Conservation (phyloP, 2,888 invertebrate genomes). For the Thecocarcelia acutangulata region DNA sequence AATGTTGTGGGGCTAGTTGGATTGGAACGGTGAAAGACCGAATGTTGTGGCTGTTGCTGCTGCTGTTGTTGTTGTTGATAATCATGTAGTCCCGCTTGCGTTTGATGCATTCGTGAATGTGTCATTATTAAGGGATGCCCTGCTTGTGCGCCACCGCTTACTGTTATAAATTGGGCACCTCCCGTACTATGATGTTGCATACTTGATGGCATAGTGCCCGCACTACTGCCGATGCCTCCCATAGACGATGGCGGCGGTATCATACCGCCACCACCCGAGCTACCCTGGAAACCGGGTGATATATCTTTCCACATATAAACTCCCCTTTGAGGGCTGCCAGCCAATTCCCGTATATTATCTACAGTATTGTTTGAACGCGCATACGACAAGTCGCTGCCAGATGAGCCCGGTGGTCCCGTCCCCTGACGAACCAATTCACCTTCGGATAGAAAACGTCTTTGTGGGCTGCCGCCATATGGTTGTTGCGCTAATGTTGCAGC, state of each 20-base stretch:
- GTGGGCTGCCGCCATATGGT: slow-evolving; percentile 85
- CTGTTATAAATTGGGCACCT: slow-evolving; percentile 69
- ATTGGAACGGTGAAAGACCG: slow-evolving; percentile 84
- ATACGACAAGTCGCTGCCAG: slow-evolving; percentile 84
- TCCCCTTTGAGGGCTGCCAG: slow-evolving; percentile 92
- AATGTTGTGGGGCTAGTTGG: slow-evolving; percentile 88
- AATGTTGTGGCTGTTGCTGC: slow-evolving; percentile 78
- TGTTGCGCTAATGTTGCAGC: slow-evolving; percentile 66
- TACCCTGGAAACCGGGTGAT: slow-evolving; percentile 84
- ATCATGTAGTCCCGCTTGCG: slow-evolving; percentile 72
- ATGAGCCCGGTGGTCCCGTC: slow-evolving; percentile 59
- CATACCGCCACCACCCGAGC: slow-evolving; percentile 69
- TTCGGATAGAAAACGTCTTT: slow-evolving; percentile 90
- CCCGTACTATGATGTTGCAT: slow-evolving; percentile 74
- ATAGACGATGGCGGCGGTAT: slow-evolving; percentile 69
- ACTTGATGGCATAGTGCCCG: slow-evolving; percentile 78
- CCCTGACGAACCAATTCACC: slow-evolving; percentile 89
- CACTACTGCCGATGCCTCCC: slow-evolving; percentile 77
- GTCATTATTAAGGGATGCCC: slow-evolving; percentile 78
- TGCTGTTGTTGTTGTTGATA: slow-evolving; percentile 78
- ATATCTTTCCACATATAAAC: slow-evolving; percentile 91
- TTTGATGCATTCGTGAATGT: slow-evolving; percentile 77
- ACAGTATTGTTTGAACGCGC: slow-evolving; percentile 89
- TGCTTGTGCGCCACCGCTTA: slow-evolving; percentile 69
- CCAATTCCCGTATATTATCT: slow-evolving; percentile 93